Evolutionary conservation across 2,113 vertebrate species (phyloP).

Genomic region (Carollia perspicillata): DNA sequence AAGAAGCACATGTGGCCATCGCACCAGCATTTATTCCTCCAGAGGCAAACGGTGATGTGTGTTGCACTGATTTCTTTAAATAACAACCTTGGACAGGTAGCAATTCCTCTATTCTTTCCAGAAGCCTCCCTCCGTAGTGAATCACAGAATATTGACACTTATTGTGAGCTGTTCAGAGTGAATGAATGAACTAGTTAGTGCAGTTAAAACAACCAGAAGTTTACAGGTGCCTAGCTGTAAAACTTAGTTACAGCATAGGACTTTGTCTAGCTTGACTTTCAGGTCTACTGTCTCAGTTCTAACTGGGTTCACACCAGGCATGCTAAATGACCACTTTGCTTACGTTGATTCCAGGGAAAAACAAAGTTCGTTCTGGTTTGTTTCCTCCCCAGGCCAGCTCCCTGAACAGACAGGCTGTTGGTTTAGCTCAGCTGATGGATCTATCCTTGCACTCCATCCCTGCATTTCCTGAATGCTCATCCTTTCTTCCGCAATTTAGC

Average conservation of each 20-base stretch:
- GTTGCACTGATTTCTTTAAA: background rate
- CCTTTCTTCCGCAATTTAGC: background rate
- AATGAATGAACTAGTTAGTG: background rate
- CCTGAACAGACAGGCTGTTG: background rate
- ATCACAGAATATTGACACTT: background rate
- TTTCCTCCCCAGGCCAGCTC: background rate
- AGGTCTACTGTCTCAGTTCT: background rate
- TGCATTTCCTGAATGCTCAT: background rate
- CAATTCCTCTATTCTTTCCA: background rate
- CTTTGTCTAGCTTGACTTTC: background rate
- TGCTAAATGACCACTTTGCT: background rate
- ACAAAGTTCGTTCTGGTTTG: background rate
- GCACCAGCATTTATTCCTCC: background rate
- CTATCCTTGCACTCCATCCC: background rate
- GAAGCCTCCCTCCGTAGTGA: background rate
- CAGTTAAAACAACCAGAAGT: background rate
- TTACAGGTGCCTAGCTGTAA: background rate
- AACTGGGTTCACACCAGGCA: background rate
- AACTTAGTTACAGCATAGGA: background rate
- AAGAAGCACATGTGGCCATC: background rate
- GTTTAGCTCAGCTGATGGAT: background rate
- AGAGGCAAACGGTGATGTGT: background rate
- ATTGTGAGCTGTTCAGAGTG: background rate
- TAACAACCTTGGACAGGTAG: background rate
- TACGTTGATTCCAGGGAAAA: background rate